Evolutionary conservation across 35 echinoderm and acorn worm species (phyloP).

Genomic region (Anneissia japonica): DNA sequence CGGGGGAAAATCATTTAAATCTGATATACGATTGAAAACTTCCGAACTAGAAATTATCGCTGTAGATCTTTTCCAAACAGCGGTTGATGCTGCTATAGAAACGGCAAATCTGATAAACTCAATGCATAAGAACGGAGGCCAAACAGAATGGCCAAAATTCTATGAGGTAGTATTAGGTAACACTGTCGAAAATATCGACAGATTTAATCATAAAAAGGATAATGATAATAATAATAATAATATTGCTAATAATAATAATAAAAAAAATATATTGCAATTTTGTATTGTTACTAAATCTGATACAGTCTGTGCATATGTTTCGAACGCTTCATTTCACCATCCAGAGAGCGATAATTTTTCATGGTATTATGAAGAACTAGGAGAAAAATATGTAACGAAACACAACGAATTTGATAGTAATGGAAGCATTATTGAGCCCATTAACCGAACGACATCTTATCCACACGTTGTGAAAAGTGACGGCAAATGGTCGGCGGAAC

Average conservation of each 20-base stretch:
- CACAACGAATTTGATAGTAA: not conserved
- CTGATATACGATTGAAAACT: not conserved
- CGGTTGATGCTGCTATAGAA: not conserved
- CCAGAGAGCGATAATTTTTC: not conserved
- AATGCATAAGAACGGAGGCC: not conserved
- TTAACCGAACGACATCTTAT: not conserved
- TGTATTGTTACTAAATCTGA: not conserved
- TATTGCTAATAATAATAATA: not conserved
- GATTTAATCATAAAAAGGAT: not conserved
- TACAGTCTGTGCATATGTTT: not conserved
- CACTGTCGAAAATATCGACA: not conserved
- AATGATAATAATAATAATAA: not conserved
- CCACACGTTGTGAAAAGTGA: not conserved
- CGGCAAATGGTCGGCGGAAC: slow-evolving; percentile 58
- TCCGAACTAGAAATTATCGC: not conserved
- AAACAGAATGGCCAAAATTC: not conserved
- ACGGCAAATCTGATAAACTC: not conserved
- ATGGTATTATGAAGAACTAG: not conserved
- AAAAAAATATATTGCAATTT: not conserved
- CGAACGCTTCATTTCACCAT: not conserved
- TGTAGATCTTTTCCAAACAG: not conserved
- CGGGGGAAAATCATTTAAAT: not conserved
- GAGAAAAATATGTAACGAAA: not conserved
- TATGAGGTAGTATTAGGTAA: not conserved
- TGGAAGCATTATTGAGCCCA: too few species aligned